These are phyloP conservation scores for Oreochromis grahami DNA, from an alignment of 2,797 vertebrate species.

Conservation along the genomic window DNA sequence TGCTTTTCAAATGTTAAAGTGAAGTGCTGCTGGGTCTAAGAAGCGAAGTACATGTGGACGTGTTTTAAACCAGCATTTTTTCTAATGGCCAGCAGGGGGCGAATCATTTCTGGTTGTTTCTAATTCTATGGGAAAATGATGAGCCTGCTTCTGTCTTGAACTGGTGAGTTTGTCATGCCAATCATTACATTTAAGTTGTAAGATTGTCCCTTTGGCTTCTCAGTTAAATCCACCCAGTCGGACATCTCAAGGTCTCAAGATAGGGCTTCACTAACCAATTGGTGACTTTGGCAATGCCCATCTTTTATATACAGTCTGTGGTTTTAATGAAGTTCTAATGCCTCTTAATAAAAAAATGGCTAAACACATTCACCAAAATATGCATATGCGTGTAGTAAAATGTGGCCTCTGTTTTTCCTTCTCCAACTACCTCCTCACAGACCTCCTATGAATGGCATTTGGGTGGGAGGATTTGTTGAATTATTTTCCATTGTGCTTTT, in stretches of 20 bases:
- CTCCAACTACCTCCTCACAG: not conserved
- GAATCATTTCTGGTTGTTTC: not conserved
- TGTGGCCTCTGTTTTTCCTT: not conserved
- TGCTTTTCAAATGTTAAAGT: not conserved
- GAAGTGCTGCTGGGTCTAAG: not conserved
- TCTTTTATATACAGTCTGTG: not conserved
- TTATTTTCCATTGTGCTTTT: not conserved
- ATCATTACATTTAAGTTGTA: not conserved
- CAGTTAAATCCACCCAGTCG: not conserved
- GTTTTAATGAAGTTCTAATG: not conserved
- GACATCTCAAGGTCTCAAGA: not conserved
- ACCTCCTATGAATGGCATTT: not conserved
- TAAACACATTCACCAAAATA: not conserved
- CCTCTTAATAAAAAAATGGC: not conserved
- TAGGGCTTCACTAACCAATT: not conserved
- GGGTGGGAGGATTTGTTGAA: not conserved
- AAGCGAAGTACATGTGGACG: not conserved
- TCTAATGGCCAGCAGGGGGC: not conserved
- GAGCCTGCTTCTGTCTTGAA: not conserved
- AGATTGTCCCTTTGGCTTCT: not conserved
- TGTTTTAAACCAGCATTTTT: not conserved
- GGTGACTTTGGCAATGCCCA: not conserved
- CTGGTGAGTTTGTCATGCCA: not conserved
- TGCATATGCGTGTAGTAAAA: not conserved
- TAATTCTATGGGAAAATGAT: not conserved